Evolutionary conservation across 2,888 invertebrate species (phyloP), one percentile per base, ranked within the genome.

Genomic region (Sycophila texana): DNA sequence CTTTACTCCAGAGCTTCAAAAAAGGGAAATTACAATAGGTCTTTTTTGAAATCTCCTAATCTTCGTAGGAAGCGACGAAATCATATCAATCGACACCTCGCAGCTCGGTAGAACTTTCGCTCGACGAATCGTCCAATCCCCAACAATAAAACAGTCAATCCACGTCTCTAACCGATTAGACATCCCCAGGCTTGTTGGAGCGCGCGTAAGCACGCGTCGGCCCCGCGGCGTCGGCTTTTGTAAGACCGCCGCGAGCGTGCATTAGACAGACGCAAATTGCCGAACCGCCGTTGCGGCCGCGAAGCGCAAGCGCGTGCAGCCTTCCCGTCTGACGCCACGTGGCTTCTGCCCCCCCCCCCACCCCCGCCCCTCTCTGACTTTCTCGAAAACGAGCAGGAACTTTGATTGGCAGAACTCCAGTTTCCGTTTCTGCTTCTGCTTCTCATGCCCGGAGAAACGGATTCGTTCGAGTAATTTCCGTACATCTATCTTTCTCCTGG

Each of bases 211-310:
- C 39, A 1, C 10, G 39, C 39, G 39, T 26, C 26, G 26, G 26
- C 26, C 26, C 26, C 39, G 39, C 10, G 39, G 7, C 39, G 7
- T 10, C 39, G 10, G 39, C 39, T 39, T 39, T 39, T 22, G 18
- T 63, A 18, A 30, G 4, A 12, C 16, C 14, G 12, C 49, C 67
- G 58, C 47, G 39, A 51, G 70, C 71, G 78, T 81, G 82, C 70
- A 70, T 76, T 61, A 77, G 83, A 83, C 82, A 80, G 81, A 83
- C 79, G 80, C 81, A 82, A 83, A 84, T 84, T 81, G 82, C 77
- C 72, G 71, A 76, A 82, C 80, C 79, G 76, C 66, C 70, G 73
- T 70, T 60, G 60, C 39, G 47, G 55, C 58, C 49, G 49, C 49
- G 65, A 70, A 26, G 66, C 49, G 30, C 60, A 22, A 3, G 39